Base-by-base conservation (phyloP, 2,888 invertebrate genomes). In the Emmelina monodactyla region DNA sequence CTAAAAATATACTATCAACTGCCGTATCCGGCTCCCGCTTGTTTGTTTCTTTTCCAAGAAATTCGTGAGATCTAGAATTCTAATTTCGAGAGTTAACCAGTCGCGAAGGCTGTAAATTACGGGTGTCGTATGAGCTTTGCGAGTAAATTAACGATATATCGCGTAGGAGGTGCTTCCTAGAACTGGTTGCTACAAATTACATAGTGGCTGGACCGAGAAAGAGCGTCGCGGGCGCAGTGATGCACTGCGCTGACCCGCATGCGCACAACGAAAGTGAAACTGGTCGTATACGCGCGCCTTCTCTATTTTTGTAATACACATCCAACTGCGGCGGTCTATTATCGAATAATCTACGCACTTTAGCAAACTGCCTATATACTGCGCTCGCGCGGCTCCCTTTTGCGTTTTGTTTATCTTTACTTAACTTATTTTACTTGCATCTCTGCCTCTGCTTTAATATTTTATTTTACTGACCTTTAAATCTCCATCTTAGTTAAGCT, bases 231-330 rank as follows among this genome's bases (percentile, higher is more conserved):
- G 47, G 44, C 49, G 53, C 52, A 55, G 49, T 55, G 54, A 51
- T 59, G 59, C 58, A 58, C 53, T 48, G 56, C 55, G 52, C 50
- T 60, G 62, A 60, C 62, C 63, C 56, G 58, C 56, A 55, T 61
- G 55, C 53, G 54, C 57, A 46, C 39, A 62, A 63, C 55, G 67
- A 71, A 71, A 73, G 71, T 69, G 71, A 71, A 72, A 66, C 64
- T 57, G 58, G 57, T 52, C 51, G 56, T 60, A 62, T 62, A 62
- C 53, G 51, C 47, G 51, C 45, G 51, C 53, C 51, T 59, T 59
- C 51, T 61, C 50, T 57, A 58, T 58, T 63, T 57, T 58, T 55
- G 49, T 47, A 43, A 46, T 49, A 45, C 46, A 50, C 48, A 50
- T 15, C 19, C 31, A 28, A 31, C 16, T 28, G 14, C 11, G 16